Conservation (phyloP, 2,888 invertebrate species). For the Caenorhabditis sinica region DNA sequence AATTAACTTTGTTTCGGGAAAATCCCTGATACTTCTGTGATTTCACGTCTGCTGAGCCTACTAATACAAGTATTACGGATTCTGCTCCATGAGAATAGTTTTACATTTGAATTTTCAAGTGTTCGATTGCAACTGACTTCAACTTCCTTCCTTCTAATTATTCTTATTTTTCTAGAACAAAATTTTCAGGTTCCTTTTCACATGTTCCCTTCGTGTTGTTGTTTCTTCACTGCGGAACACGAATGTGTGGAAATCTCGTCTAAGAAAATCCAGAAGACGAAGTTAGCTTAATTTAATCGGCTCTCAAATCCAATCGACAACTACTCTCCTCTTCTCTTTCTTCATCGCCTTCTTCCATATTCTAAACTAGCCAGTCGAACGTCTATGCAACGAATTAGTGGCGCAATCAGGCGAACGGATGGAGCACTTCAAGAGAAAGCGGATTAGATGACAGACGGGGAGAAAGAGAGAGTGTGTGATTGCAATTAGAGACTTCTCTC, state of each 20-base stretch:
- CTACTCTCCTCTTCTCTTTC: conserved; percentile 7
- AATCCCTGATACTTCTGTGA: no score
- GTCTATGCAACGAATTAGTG: conserved; percentile 59
- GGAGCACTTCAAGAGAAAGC: conserved; percentile 59
- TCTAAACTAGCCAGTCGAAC: conserved; percentile 32
- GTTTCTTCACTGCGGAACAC: not conserved
- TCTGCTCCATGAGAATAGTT: no score
- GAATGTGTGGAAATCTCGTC: conserved; percentile 8
- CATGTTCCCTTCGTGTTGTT: not conserved
- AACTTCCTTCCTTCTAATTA: no score
- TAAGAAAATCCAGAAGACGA: conserved; percentile 2
- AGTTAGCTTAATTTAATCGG: conserved; percentile 43
- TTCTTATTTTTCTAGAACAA: no score
- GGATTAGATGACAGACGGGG: conserved; percentile 65
- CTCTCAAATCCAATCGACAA: conserved; percentile 40
- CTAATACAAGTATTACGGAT: no score
- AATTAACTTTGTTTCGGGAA: no score
- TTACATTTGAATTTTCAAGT: no score
- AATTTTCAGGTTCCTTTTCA: not conserved
- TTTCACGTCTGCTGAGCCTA: no score
- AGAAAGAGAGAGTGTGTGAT: conserved; percentile 50
- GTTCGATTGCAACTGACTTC: no score
- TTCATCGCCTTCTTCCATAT: conserved; percentile 38
- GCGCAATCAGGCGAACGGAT: conserved; percentile 60
- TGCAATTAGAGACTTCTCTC: conserved; percentile 52